Conservation (phyloP, 2,888 invertebrate species). For the Monochamus alternatus region DNA sequence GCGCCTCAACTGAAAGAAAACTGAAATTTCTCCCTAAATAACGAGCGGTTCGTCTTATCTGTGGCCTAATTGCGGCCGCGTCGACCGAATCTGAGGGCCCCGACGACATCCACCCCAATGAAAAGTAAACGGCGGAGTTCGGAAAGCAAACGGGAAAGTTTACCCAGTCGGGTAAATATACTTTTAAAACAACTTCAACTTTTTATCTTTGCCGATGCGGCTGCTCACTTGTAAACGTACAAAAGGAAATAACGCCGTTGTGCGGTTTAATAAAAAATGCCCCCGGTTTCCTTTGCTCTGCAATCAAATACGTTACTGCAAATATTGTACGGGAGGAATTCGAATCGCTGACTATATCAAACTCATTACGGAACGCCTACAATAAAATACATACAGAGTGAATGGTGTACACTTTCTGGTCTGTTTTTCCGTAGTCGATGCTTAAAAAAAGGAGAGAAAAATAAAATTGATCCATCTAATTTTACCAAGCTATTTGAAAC, state of each 20-base stretch:
- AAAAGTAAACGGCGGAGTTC: conserved; percentile 51
- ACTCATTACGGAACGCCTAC: too few species aligned
- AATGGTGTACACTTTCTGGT: too few species aligned
- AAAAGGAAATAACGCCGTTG: not conserved
- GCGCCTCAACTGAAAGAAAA: conserved; percentile 1
- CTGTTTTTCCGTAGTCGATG: too few species aligned
- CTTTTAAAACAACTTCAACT: conserved; percentile 48
- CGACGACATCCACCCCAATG: conserved; percentile 44
- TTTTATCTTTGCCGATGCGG: conserved; percentile 43
- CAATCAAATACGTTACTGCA: too few species aligned
- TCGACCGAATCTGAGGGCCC: conserved; percentile 28
- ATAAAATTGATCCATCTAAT: too few species aligned
- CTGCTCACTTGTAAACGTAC: conserved; percentile 44
- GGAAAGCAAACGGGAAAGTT: conserved; percentile 52
- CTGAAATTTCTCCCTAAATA: conserved; percentile 24
- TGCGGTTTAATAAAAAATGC: not conserved
- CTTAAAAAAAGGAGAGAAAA: too few species aligned
- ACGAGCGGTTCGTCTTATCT: not conserved
- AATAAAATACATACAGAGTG: too few species aligned
- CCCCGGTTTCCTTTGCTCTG: not conserved
- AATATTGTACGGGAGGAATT: too few species aligned
- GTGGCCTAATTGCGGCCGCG: conserved; percentile 6
- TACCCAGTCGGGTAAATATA: conserved; percentile 49
- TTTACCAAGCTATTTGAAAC: too few species aligned
- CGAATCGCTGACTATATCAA: too few species aligned